Percentiles rank a stretch among this genome's conserved stretches.
These are phyloP conservation scores for Teleopsis dalmanni DNA, from an alignment of 1,140 invertebrate genomes.

Conservation along the genomic window DNA sequence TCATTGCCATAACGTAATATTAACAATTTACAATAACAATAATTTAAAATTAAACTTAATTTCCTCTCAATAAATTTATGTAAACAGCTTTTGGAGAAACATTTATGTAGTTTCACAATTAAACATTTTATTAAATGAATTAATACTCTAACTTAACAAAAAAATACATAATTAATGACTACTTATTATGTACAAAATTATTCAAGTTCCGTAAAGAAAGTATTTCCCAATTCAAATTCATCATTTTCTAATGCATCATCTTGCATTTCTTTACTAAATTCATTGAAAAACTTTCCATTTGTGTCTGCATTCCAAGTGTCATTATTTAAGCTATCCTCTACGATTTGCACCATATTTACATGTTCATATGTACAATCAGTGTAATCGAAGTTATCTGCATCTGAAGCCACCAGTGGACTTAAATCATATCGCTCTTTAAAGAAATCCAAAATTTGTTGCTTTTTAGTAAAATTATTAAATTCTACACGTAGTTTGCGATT, in stretches of 20 bases:
- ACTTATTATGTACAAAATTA: neutral
- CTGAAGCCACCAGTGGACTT: constrained; percentile 4
- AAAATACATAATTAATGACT: no score
- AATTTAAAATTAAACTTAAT: no score
- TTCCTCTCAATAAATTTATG: no score
- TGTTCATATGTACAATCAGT: constrained; percentile 28
- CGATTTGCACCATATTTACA: constrained; percentile 22
- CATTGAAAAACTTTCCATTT: constrained; percentile 35
- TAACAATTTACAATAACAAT: no score
- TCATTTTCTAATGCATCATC: neutral
- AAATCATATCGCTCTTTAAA: constrained; percentile 43
- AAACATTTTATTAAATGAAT: no score
- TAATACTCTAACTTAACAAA: no score
- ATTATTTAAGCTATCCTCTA: constrained; percentile 18
- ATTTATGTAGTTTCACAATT: no score
- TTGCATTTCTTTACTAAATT: constrained; percentile 16
- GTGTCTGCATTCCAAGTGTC: constrained; percentile 21
- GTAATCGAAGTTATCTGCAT: constrained; percentile 10
- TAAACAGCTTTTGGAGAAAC: no score
- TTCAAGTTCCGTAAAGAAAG: constrained; percentile 9
- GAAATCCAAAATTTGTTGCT: constrained; percentile 63
- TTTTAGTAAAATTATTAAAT: constrained; percentile 71
- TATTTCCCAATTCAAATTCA: constrained; percentile 9
- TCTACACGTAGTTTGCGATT: constrained; percentile 58
- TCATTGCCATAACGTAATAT: no score